Evolutionary conservation across 2,797 vertebrate genomes (phyloP).

Genomic region (Sparidentex hasta): DNA sequence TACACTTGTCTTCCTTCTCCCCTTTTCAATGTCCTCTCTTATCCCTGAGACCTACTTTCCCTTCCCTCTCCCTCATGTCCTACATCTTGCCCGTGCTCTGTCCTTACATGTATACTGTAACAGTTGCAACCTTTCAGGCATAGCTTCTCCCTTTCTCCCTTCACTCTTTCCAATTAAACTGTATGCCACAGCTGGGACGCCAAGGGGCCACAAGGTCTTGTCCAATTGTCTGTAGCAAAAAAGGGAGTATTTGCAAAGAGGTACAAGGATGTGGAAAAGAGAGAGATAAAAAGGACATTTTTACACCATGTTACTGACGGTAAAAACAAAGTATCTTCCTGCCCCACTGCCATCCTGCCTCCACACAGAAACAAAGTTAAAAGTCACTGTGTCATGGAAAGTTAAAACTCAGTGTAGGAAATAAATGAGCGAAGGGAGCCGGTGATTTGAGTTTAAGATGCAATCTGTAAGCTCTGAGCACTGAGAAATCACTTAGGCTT

Average conservation of each 20-base stretch:
- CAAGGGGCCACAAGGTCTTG: background rate
- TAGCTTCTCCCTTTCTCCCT: background rate
- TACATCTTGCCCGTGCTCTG: background rate
- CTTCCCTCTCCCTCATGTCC: background rate
- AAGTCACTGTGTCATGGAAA: background rate
- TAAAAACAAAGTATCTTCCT: no score
- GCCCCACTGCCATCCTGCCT: no score
- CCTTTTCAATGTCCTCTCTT: background rate
- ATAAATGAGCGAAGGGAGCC: conserved; percentile 44
- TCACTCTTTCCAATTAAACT: conserved; percentile 11
- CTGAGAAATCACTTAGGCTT: conserved; percentile 62
- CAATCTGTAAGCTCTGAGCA: conserved; percentile 42
- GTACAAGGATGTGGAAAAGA: conserved; percentile 13
- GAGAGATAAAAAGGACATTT: conserved; percentile 28
- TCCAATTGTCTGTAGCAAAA: conserved; percentile 11
- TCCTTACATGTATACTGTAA: background rate
- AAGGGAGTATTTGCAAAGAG: background rate
- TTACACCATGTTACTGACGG: conserved; percentile 4
- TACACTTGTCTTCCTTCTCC: background rate
- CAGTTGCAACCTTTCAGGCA: background rate
- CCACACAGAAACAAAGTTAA: no score
- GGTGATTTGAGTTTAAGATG: conserved; percentile 67
- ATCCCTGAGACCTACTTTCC: background rate
- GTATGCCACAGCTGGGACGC: background rate
- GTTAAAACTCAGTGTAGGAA: conserved; percentile 47